Base-by-base conservation (phyloP, 2,888 invertebrate species). In the Blera fallax region DNA sequence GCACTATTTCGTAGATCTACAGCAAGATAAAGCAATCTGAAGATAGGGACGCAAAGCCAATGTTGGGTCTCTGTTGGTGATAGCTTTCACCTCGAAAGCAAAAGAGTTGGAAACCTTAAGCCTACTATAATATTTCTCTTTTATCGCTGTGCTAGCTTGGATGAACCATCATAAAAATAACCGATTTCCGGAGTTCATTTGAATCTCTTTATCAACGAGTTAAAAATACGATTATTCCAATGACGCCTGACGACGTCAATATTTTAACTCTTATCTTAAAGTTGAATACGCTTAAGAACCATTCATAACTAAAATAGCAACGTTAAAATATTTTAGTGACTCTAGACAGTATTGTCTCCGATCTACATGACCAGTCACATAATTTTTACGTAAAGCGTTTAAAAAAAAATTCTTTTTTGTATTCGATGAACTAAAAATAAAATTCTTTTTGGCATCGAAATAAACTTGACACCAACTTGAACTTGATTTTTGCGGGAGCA, bases 401-500 rank as follows among this genome's bases (percentile, higher is more conserved):
- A 40, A 40, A 32, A 6, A 14, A 4, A 14, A 14, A 14, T 40
- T 40, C 6, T 1, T 1, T 16, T 43, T n/a, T n/a, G 16, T 16
- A 32, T 32, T 16, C 1, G n/a, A n/a, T 6, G 11, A 8, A 14
- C 64, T 74, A 74, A 65, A 74, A 56, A 65, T 56, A 74, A 65
- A 52, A 32, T n/a, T 43, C 1, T n/a, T 65, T 18, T 34, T 64
- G 62, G 64, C 62, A 54, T 64, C 73, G 52, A 54, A 64, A 43
- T 74, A 74, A 74, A 56, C 74, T 65, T 74, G 56, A 74, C 64
- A 64, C 29, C 52, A 56, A 74, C 74, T 74, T 74, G 74, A 74
- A 65, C 74, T 32, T 56, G 16, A 29, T 29, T 74, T 65, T 56
- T 16, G 21, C 43, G 74, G 45, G 74, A 56, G 54, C 65, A 65